These are phyloP conservation scores for Melanostoma mellinum DNA, from an alignment of 2,888 invertebrate genomes.

Conservation along the genomic window DNA sequence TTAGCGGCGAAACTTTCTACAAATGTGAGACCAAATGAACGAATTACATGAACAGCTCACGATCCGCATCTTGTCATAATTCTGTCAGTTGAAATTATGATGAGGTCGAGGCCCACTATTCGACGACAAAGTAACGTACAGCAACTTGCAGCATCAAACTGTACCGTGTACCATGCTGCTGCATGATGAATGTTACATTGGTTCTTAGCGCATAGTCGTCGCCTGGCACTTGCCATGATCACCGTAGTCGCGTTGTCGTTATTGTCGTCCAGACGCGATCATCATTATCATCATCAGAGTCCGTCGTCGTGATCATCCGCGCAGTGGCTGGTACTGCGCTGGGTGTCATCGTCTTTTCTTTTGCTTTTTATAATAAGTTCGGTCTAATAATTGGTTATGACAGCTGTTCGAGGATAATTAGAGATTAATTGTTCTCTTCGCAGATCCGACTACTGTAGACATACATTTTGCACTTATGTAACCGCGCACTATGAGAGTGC, in stretches of 20 bases:
- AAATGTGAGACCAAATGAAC: conserved; percentile 22
- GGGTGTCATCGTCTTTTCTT: conserved; percentile 50
- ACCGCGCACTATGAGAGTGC: conserved; percentile 20
- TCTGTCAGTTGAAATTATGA: conserved; percentile 76
- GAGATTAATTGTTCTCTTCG: conserved; percentile 81
- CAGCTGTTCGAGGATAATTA: conserved; percentile 81
- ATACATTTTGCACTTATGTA: conserved; percentile 63
- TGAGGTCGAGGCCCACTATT: conserved; percentile 67
- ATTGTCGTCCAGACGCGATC: conserved; percentile 68
- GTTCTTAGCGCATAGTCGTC: conserved; percentile 44
- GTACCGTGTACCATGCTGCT: conserved; percentile 1
- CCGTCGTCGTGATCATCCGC: conserved; percentile 35
- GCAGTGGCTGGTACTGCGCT: conserved; percentile 36
- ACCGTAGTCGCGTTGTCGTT: conserved; percentile 39
- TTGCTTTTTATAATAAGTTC: conserved; percentile 68
- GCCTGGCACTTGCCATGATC: conserved; percentile 65
- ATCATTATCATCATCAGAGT: conserved; percentile 38
- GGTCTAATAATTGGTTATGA: conserved; percentile 77
- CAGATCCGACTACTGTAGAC: conserved; percentile 74
- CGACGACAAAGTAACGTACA: conserved; percentile 7
- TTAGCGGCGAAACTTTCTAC: conserved; percentile 2
- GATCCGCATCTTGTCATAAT: conserved; percentile 78
- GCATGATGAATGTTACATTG: conserved; percentile 55
- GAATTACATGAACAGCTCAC: conserved; percentile 52
- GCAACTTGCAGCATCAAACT: conserved; percentile 32